A percentile compares a stretch with the other conserved stretches of the same genome.
phyloP scores from a whole-genome alignment of 2,113 vertebrate genomes.

The Pluvialis apricaria region DNA sequence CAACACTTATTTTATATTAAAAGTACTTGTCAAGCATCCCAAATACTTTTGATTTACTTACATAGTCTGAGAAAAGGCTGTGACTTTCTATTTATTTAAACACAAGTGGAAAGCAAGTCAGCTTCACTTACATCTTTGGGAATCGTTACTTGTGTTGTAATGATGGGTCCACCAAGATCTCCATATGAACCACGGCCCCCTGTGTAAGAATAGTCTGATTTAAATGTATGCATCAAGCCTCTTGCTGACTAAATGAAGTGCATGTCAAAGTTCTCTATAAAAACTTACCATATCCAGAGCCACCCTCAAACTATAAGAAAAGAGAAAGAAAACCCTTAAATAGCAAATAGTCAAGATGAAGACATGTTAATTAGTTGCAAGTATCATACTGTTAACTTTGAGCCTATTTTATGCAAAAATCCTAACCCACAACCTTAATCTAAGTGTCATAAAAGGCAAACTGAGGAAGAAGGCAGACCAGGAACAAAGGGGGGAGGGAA shows the following conservation, averaged over 20 bases:
- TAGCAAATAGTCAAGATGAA: neutral
- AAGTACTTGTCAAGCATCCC: neutral
- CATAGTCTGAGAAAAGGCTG: neutral
- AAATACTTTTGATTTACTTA: neutral
- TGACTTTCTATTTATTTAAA: neutral
- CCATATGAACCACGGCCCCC: conserved; percentile 90
- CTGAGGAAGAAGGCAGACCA: neutral
- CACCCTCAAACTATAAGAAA: conserved; percentile 78
- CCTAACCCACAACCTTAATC: neutral
- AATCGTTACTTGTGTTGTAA: conserved; percentile 99
- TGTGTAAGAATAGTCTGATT: conserved; percentile 79
- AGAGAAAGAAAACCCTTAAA: conserved; percentile 11
- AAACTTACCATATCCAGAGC: conserved; percentile 94
- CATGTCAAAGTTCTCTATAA: neutral
- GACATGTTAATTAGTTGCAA: neutral
- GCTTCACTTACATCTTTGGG: conserved; percentile 92
- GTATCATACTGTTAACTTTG: neutral
- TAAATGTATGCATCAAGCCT: conserved; percentile 69
- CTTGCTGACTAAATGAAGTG: conserved; percentile 34
- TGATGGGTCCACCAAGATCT: conserved; percentile 93
- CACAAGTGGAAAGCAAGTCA: neutral
- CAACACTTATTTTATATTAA: neutral
- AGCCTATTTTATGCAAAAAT: neutral
- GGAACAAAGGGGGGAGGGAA: neutral
- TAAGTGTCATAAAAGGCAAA: neutral